Conservation (phyloP, 2,888 invertebrate species). For the Eupithecia dodoneata region DNA sequence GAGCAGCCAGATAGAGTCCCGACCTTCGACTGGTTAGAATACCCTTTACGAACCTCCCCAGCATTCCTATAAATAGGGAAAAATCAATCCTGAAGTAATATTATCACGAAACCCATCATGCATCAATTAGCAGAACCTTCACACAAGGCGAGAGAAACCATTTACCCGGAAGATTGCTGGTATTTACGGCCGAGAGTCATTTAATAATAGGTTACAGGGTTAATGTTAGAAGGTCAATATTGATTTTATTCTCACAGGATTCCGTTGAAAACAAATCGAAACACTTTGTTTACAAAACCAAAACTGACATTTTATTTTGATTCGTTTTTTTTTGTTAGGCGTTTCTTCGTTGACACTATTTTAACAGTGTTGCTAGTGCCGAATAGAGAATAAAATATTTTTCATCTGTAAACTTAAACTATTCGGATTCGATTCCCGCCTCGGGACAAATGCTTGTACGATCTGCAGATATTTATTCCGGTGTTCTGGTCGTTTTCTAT, state of each 20-base stretch:
- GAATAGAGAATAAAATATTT: too few relatives aligned
- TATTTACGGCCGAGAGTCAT: constrained; percentile 83
- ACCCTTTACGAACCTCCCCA: constrained; percentile 80
- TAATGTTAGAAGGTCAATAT: constrained; percentile 47
- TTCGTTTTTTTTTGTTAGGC: constrained; percentile 7
- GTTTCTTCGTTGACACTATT: not conserved
- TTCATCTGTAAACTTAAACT: too few relatives aligned
- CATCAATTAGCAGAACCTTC: constrained; percentile 67
- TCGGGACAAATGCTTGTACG: too few relatives aligned
- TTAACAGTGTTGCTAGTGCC: constrained; percentile 10
- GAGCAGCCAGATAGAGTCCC: constrained; percentile 88
- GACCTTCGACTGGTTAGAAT: constrained; percentile 85
- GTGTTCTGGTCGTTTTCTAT: too few relatives aligned
- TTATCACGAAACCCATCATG: constrained; percentile 68
- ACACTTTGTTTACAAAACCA: constrained; percentile 53
- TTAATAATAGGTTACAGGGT: constrained; percentile 58
- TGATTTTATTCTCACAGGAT: constrained; percentile 54
- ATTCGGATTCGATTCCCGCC: too few relatives aligned
- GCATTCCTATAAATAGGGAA: constrained; percentile 83
- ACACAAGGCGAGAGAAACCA: constrained; percentile 64
- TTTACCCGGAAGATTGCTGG: constrained; percentile 82
- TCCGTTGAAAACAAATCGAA: constrained; percentile 53
- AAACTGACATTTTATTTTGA: constrained; percentile 35
- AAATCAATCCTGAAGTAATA: constrained; percentile 78
- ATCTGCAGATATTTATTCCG: too few relatives aligned